Evolutionary conservation across 2,113 vertebrate species (phyloP).

Genomic region (Calidris pugnax): DNA sequence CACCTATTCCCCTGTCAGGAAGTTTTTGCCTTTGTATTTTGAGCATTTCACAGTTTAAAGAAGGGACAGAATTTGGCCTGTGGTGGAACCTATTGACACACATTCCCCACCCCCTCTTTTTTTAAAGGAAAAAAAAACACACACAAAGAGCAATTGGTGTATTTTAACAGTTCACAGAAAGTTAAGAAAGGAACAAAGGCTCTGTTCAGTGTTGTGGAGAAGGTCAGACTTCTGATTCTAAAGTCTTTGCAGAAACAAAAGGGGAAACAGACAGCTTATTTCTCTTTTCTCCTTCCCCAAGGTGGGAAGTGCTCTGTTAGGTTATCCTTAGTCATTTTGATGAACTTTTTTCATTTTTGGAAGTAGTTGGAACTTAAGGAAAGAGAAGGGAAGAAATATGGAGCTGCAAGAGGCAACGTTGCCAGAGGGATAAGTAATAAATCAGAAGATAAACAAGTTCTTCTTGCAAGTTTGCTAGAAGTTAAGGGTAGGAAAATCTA

Average conservation of each 20-base stretch:
- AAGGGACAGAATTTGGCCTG: background rate
- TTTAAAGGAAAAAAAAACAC: too few species aligned
- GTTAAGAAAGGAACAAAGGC: background rate
- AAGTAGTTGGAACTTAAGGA: background rate
- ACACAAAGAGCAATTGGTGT: background rate
- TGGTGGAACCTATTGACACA: background rate
- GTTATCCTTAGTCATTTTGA: background rate
- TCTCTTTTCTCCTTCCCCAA: background rate
- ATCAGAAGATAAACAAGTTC: background rate
- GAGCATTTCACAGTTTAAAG: background rate
- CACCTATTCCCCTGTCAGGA: rapidly evolving
- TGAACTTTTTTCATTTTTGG: background rate
- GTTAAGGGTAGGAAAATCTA: background rate
- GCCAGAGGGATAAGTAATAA: background rate
- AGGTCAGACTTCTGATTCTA: background rate
- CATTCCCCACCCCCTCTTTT: too few species aligned
- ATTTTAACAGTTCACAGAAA: background rate
- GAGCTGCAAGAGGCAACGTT: background rate
- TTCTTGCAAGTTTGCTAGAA: background rate
- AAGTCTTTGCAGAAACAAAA: background rate
- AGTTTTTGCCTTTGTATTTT: background rate
- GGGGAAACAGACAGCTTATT: background rate
- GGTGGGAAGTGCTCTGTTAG: background rate
- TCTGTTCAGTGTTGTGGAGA: background rate
- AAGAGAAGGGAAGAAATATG: constrained; percentile 8